Conservation (phyloP, 2,113 vertebrate genomes). For the Tylochromis polylepis region DNA sequence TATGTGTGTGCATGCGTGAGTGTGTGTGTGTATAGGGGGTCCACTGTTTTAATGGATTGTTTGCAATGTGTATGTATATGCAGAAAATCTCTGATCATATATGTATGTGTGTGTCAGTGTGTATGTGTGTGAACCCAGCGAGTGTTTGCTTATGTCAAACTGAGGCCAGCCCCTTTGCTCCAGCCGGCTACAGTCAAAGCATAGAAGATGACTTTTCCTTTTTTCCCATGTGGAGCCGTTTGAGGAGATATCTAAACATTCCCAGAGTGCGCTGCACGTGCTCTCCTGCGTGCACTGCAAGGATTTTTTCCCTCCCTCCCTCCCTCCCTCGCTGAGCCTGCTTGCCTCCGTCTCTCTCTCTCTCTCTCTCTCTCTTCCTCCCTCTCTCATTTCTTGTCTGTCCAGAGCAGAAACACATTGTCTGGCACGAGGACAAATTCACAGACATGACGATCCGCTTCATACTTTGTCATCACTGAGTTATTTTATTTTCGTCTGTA, state of each 20-base stretch:
- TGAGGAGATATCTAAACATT: constrained; percentile 77
- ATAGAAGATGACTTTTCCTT: constrained; percentile 56
- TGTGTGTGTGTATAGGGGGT: too few species aligned
- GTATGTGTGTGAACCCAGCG: constrained; percentile 64
- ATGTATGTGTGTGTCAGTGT: neutral
- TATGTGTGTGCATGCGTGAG: neutral
- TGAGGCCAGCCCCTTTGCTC: constrained; percentile 67
- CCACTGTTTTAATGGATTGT: too few species aligned
- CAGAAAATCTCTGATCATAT: neutral
- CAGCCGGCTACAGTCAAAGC: constrained; percentile 56
- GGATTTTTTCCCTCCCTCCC: neutral
- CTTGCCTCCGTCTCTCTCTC: neutral
- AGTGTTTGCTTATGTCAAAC: constrained; percentile 65
- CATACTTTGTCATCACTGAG: neutral
- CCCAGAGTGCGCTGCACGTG: constrained; percentile 73
- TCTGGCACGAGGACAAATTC: constrained; percentile 26
- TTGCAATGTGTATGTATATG: too few species aligned
- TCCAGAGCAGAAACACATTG: constrained; percentile 56
- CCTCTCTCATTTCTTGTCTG: constrained; percentile 4
- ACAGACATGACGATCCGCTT: neutral
- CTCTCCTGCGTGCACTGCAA: constrained; percentile 63
- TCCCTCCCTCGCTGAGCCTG: neutral
- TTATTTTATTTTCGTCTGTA: neutral
- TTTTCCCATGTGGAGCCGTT: constrained; percentile 61
- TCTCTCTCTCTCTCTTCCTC: neutral